Percentiles rank a stretch among this genome's conserved stretches.
Evolutionary conservation across 2,113 vertebrate genomes (phyloP).

Genomic region (Paraplagusia blochii): DNA sequence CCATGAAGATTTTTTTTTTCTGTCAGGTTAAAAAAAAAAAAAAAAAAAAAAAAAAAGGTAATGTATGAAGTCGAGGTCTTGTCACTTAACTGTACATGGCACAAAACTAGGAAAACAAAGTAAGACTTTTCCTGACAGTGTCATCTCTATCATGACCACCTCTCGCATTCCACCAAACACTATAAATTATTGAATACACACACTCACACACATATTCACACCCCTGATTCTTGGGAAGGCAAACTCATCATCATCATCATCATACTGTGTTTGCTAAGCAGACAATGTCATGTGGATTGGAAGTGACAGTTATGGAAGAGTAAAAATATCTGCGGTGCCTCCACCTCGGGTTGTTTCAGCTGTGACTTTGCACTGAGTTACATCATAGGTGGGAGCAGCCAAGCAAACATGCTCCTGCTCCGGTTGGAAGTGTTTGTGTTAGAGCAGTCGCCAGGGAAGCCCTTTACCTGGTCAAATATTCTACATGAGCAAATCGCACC

Average conservation of each 20-base stretch:
- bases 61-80: too few relatives aligned
- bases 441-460: conserved; percentile 56
- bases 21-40: too few relatives aligned
- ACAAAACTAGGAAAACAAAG: conserved; percentile 54
- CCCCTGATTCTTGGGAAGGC: conserved; percentile 53
- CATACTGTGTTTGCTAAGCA: conserved; percentile 14
- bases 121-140: conserved; percentile 38
- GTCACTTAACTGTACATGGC: conserved; percentile 60
- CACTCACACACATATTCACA: not conserved
- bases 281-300: conserved; percentile 19
- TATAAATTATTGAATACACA: conserved; percentile 23
- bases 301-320: conserved; percentile 45
- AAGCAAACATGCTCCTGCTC: conserved; percentile 25
- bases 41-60: conserved; percentile 4
- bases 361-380: conserved; percentile 32
- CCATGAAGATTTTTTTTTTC: too few relatives aligned
- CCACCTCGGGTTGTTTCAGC: conserved; percentile 20
- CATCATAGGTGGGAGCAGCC: conserved; percentile 28
- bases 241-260: conserved; percentile 34
- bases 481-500: conserved; percentile 26
- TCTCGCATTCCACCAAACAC: conserved; percentile 41
- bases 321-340: conserved; percentile 27
- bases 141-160: conserved; percentile 35
- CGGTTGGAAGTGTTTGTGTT: conserved; percentile 57
- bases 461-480: conserved; percentile 52